A percentile compares a stretch with the other conserved stretches of the same genome.
Evolutionary conservation across 2,888 invertebrate genomes (phyloP).

Genomic region (Corbicula japonica): DNA sequence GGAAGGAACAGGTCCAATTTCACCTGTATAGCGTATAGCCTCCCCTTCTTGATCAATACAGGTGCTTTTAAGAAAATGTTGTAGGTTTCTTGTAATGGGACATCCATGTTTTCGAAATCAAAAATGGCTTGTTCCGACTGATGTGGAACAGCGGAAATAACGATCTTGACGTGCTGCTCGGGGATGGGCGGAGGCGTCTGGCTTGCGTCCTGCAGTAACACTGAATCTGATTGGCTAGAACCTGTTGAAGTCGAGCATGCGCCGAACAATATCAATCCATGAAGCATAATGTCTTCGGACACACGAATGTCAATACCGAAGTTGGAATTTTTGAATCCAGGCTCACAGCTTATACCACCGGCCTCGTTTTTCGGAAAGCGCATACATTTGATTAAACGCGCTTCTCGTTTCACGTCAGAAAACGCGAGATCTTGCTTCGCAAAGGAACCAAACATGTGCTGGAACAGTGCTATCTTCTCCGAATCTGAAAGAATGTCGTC

Average conservation of each 20-base stretch:
- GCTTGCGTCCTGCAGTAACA: neutral
- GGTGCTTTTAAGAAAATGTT: slow-evolving; percentile 54
- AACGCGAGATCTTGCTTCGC: slow-evolving; percentile 55
- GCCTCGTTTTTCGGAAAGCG: slow-evolving; percentile 58
- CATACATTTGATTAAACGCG: slow-evolving; percentile 58
- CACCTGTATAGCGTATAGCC: slow-evolving; percentile 61
- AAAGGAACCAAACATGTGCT: slow-evolving; percentile 61
- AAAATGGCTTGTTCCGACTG: slow-evolving; percentile 42
- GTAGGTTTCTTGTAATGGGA: slow-evolving; percentile 59
- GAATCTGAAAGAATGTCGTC: slow-evolving; percentile 87
- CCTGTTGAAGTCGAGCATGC: slow-evolving; percentile 56
- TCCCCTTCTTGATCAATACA: slow-evolving; percentile 53
- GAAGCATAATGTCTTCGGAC: slow-evolving; percentile 64
- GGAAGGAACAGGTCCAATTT: slow-evolving; percentile 63
- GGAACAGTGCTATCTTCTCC: slow-evolving; percentile 61
- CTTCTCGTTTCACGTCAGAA: slow-evolving; percentile 58
- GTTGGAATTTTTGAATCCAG: slow-evolving; percentile 66
- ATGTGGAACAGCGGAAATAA: slow-evolving; percentile 47
- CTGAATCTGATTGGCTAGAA: slow-evolving; percentile 47
- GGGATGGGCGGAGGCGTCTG: slow-evolving; percentile 35
- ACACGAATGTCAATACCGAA: slow-evolving; percentile 64
- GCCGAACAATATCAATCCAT: slow-evolving; percentile 62
- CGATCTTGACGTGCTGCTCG: slow-evolving; percentile 52
- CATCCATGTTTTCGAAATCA: slow-evolving; percentile 55
- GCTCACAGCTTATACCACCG: slow-evolving; percentile 59